Percentiles rank a stretch among this genome's conserved stretches.
These are phyloP conservation scores for Nebria salina DNA, from an alignment of 2,888 invertebrate species.

Conservation along the genomic window DNA sequence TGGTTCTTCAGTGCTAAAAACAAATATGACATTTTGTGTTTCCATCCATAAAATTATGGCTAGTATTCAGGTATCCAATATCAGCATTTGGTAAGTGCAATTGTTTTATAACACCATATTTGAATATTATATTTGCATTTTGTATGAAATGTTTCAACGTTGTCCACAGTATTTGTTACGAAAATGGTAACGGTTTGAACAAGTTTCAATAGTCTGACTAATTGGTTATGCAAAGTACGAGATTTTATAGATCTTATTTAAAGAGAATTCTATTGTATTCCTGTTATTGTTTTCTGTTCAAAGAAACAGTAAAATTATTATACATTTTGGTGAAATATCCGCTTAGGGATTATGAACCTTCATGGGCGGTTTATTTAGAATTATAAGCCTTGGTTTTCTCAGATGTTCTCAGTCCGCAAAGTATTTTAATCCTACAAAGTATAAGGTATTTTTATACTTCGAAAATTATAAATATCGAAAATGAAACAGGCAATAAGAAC, in stretches of 20 bases:
- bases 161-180: neutral
- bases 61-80: neutral
- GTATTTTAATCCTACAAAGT: neutral
- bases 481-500: no score
- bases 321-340: neutral
- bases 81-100: neutral
- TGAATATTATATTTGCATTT: neutral
- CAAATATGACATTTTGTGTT: no score
- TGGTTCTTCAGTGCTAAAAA: no score
- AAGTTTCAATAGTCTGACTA: neutral
- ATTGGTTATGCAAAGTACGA: neutral
- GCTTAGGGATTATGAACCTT: neutral
- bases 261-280: neutral
- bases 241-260: neutral
- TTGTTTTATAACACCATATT: neutral
- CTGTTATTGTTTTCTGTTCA: constrained; percentile 7
- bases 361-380: constrained; percentile 13
- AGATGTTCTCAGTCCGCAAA: neutral
- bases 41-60: neutral
- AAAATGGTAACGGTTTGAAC: neutral
- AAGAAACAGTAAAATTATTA: constrained; percentile 18
- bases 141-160: neutral
- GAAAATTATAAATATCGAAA: no score
- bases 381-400: neutral
- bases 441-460: no score